A percentile compares a stretch with the other conserved stretches of the same genome.
Conservation (phyloP, 2,797 vertebrate species). For the Podarcis siculus region DNA sequence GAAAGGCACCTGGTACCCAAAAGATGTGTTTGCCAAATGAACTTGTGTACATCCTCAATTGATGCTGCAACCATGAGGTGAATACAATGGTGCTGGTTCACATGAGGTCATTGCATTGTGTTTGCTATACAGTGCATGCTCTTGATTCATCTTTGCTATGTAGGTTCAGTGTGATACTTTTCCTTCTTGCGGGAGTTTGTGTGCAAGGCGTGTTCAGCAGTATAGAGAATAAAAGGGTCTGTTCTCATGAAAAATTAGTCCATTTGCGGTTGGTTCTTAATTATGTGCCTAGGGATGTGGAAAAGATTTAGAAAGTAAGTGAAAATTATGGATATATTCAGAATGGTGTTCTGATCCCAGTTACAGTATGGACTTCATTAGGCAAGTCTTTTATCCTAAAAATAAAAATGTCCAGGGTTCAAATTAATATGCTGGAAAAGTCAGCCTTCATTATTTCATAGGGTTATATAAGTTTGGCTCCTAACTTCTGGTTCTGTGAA, state of each 20-base stretch:
- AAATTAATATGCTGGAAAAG: neutral
- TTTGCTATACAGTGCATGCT: neutral
- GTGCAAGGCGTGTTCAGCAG: neutral
- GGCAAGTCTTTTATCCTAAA: neutral
- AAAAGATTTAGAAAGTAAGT: conserved; percentile 2
- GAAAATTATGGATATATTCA: neutral
- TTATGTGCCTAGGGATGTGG: neutral
- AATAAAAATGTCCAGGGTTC: neutral
- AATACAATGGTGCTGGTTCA: neutral
- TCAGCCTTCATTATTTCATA: neutral
- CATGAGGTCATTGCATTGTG: neutral
- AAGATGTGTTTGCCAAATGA: too few species aligned
- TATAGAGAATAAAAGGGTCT: neutral
- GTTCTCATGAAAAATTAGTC: neutral
- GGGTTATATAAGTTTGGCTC: neutral
- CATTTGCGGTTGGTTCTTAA: neutral
- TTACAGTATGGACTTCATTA: neutral
- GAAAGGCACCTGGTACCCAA: too few species aligned
- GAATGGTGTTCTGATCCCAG: neutral
- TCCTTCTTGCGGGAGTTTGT: neutral
- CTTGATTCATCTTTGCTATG: neutral
- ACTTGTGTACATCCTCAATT: neutral
- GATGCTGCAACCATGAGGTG: neutral
- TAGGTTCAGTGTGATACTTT: neutral
- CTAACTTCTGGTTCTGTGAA: neutral